Base-by-base conservation (phyloP, 2,797 vertebrate genomes). In the Acanthopagrus latus region DNA sequence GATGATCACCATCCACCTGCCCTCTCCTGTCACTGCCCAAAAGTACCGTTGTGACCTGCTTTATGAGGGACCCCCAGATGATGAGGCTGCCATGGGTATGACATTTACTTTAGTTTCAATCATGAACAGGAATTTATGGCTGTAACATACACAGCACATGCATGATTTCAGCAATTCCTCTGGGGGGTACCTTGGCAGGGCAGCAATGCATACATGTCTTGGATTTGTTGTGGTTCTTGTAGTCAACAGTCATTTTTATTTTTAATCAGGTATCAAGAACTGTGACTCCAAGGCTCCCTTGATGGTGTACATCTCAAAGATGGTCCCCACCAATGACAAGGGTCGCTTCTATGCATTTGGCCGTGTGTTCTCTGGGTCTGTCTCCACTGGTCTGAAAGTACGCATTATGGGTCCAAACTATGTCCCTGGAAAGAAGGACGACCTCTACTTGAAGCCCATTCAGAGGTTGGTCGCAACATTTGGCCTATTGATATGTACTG, bases 221-320 rank as follows among this genome's bases (percentile, higher is more conserved):
- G 16, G 0, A 2, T 41, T 52, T 46, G 21, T 0, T 7, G 20
- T 68, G 5, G 0, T 56, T 58, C 6, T 69, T 27, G 23, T 14
- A 7, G 2, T 64, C 4, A 7, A 25, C 18, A 59, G 2, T 12
- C 7, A 0, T 2, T 14, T 25, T 18, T 1, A 12, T 21, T 27
- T 10, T 52, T n/a, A 18, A 51, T 0, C 68, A 99, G 98, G 96
- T 72, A 97, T 99, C 74, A 99, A 99, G 94, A 98, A 96, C 94
- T 99, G 98, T 76, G 97, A 99, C 83, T 89, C 98, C 64, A 98
- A 98, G 88, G 97, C 90, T 5, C 98, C 97, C 0, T 88, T 99
- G 46, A 98, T 99, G 97, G 97, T 99, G 96, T 99, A 99, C 94
- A 98, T 99, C 89, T 99, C 98, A 16, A 99, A 99, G 93, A 99